phyloP scores from a whole-genome alignment of 2,888 invertebrate genomes.

The Microchrysa polita region DNA sequence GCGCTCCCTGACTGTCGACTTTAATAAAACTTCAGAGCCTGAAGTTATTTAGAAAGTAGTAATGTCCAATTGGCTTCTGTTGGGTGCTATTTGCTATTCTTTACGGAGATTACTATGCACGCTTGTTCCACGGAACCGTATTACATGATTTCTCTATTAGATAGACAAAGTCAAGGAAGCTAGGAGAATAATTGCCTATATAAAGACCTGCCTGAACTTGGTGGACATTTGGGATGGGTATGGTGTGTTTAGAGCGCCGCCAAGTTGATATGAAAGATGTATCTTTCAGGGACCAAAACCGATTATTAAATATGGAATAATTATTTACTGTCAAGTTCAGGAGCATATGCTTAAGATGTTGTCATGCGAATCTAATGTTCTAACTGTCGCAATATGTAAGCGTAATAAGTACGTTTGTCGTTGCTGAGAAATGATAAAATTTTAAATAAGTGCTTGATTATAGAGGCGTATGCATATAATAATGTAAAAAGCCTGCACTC shows the following conservation, averaged over 20 bases:
- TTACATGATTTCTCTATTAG: neutral
- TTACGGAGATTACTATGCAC: constrained; percentile 17
- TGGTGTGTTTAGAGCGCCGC: neutral
- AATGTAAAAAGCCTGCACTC: neutral
- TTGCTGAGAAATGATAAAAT: constrained; percentile 26
- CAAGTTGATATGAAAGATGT: neutral
- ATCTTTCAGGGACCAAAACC: neutral
- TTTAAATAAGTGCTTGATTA: neutral
- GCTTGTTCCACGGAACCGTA: neutral
- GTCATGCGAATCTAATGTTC: neutral
- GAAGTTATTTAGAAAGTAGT: constrained; percentile 38
- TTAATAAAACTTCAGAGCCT: neutral
- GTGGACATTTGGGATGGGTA: neutral
- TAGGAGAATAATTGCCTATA: neutral
- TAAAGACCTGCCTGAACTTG: neutral
- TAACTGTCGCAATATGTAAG: constrained; percentile 25
- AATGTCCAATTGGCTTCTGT: neutral
- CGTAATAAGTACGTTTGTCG: constrained; percentile 21
- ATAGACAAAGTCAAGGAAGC: neutral
- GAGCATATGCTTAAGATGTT: constrained; percentile 14
- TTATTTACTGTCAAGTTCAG: constrained; percentile 11
- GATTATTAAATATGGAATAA: constrained; percentile 19
- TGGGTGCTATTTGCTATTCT: neutral
- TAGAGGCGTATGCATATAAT: neutral
- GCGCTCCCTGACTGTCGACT: neutral